phyloP scores from a whole-genome alignment of 30 jellyfish, hydroid and myxozoan species.

The Mastigias papua region DNA sequence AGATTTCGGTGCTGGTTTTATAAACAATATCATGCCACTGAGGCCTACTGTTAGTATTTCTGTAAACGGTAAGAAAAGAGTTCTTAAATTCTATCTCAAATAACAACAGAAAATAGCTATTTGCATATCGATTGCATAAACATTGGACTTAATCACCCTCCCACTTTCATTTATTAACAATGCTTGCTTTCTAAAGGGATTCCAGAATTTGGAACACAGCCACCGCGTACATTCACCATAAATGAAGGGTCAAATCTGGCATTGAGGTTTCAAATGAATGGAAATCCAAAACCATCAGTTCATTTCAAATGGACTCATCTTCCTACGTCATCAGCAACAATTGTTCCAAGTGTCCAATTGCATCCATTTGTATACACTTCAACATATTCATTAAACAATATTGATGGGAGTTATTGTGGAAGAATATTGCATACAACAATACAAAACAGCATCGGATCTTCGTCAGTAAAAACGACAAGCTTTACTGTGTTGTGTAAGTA shows the following conservation, averaged over 20 bases:
- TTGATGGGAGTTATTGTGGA: not conserved
- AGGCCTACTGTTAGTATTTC: not conserved
- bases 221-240: not conserved
- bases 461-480: not conserved
- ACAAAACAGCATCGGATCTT: not conserved
- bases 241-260: not conserved
- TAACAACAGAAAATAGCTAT: not conserved
- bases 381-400: not conserved
- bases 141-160: not conserved
- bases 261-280: not conserved
- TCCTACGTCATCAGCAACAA: not conserved
- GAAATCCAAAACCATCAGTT: not conserved
- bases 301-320: not conserved
- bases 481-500: not conserved
- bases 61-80: constrained; percentile 6
- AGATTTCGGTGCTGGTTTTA: not conserved
- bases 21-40: not conserved
- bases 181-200: not conserved
- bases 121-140: not conserved
- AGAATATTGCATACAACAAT: not conserved
- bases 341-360: not conserved
- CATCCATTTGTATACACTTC: not conserved
- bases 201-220: not conserved
- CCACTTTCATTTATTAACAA: no score
- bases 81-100: not conserved